A percentile compares a stretch with the other conserved stretches of the same genome.
Conservation (phyloP, 2,797 vertebrate genomes). For the Acrossocheilus wenchowensis region DNA sequence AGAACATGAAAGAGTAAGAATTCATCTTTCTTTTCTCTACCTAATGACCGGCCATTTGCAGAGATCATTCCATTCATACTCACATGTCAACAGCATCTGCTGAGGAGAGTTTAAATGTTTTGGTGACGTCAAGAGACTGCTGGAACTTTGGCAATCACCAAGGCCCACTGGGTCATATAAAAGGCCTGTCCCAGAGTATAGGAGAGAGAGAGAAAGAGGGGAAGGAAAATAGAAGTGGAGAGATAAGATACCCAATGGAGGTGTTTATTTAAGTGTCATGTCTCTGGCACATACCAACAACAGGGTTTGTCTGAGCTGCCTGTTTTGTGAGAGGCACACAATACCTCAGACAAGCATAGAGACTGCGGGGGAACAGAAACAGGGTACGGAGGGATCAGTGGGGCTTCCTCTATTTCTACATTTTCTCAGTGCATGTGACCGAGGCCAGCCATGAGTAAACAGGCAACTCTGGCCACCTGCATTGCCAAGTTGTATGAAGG, state of each 20-base stretch:
- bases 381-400: slow-evolving; percentile 52
- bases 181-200: slow-evolving; percentile 50
- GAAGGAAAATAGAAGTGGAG: slow-evolving; percentile 56
- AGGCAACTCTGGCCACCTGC: slow-evolving; percentile 64
- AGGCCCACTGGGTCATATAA: slow-evolving; percentile 68
- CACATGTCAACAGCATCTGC: slow-evolving; percentile 82
- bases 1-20: neutral
- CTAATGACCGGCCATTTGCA: slow-evolving; percentile 59
- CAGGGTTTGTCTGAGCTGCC: slow-evolving; percentile 49
- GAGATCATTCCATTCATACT: slow-evolving; percentile 74
- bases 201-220: slow-evolving; percentile 25
- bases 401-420: slow-evolving; percentile 12
- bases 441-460: slow-evolving; percentile 67
- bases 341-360: slow-evolving; percentile 44
- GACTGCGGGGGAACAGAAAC: slow-evolving; percentile 34
- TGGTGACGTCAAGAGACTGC: slow-evolving; percentile 80
- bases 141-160: slow-evolving; percentile 72
- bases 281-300: slow-evolving; percentile 63
- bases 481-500: slow-evolving; percentile 79
- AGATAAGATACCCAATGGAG: slow-evolving; percentile 77
- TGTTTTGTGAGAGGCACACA: slow-evolving; percentile 50
- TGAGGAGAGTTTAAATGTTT: slow-evolving; percentile 82
- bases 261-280: slow-evolving; percentile 73
- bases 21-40: slow-evolving; percentile 46
- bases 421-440: slow-evolving; percentile 17